These are phyloP conservation scores for Apamea anceps DNA, from an alignment of 2,888 invertebrate genomes.

Conservation along the genomic window DNA sequence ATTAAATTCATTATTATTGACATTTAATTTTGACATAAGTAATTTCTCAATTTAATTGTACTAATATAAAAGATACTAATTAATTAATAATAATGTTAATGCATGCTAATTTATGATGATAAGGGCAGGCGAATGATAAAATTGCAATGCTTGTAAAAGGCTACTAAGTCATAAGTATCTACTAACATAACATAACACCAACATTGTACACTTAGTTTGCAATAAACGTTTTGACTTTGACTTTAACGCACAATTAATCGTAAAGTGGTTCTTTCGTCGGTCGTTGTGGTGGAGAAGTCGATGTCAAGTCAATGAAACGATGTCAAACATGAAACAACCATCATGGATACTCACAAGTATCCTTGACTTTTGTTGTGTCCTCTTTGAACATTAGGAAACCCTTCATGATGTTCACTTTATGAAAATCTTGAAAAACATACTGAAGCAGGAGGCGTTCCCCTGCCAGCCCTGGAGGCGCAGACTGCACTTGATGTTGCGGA, in stretches of 20 bases:
- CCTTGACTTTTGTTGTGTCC: neutral
- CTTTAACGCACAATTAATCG: neutral
- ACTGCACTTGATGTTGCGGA: slow-evolving; percentile 51
- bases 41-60: too few species aligned
- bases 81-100: too few species aligned
- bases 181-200: too few species aligned
- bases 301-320: neutral
- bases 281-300: neutral
- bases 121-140: too few species aligned
- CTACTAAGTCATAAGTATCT: too few species aligned
- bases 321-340: neutral
- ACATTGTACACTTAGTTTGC: too few species aligned
- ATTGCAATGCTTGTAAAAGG: too few species aligned
- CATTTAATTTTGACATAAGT: too few species aligned
- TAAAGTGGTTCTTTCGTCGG: neutral
- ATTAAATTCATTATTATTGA: too few species aligned
- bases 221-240: too few species aligned
- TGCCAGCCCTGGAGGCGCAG: slow-evolving; percentile 39
- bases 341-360: neutral
- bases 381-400: neutral
- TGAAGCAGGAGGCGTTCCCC: neutral
- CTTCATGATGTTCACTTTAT: neutral
- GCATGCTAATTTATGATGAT: too few species aligned
- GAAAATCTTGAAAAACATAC: neutral
- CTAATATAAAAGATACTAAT: too few species aligned